phyloP scores from a whole-genome alignment of 2,888 invertebrate genomes.

The Choreutis nemorana region DNA sequence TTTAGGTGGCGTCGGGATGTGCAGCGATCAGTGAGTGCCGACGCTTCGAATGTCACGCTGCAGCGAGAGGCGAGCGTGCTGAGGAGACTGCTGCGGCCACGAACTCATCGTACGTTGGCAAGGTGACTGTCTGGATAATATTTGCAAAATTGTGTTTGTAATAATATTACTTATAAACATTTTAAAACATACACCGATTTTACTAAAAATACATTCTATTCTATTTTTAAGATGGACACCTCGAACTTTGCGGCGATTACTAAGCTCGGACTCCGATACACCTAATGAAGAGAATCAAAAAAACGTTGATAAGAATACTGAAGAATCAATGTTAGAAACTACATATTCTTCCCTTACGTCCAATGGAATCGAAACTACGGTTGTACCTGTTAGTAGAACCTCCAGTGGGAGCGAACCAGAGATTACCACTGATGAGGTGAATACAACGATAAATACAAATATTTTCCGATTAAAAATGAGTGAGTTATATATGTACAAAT shows the following conservation, averaged over 20 bases:
- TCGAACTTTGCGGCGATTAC: slow-evolving; percentile 34
- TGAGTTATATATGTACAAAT: too few relatives aligned
- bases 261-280: slow-evolving; percentile 41
- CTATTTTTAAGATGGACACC: slow-evolving; percentile 9
- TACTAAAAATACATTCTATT: background rate
- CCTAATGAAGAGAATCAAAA: slow-evolving; percentile 7
- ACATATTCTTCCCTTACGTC: slow-evolving; percentile 36
- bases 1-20: slow-evolving; percentile 43
- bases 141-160: too few relatives aligned
- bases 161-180: background rate
- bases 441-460: too few relatives aligned
- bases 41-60: slow-evolving; percentile 34
- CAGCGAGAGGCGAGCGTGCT: slow-evolving; percentile 38
- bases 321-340: slow-evolving; percentile 22
- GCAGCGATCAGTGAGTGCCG: slow-evolving; percentile 47
- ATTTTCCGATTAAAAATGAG: too few relatives aligned
- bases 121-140: slow-evolving; percentile 19
- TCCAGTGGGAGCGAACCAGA: too few relatives aligned
- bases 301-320: background rate
- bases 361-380: slow-evolving; percentile 36
- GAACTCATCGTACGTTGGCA: slow-evolving; percentile 30
- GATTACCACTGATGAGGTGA: too few relatives aligned
- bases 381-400: slow-evolving; percentile 14
- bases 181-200: background rate
- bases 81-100: slow-evolving; percentile 29